These are phyloP conservation scores for Imbricaverruca yamaguchii DNA, from an alignment of 2,888 invertebrate genomes.

Conservation along the genomic window DNA sequence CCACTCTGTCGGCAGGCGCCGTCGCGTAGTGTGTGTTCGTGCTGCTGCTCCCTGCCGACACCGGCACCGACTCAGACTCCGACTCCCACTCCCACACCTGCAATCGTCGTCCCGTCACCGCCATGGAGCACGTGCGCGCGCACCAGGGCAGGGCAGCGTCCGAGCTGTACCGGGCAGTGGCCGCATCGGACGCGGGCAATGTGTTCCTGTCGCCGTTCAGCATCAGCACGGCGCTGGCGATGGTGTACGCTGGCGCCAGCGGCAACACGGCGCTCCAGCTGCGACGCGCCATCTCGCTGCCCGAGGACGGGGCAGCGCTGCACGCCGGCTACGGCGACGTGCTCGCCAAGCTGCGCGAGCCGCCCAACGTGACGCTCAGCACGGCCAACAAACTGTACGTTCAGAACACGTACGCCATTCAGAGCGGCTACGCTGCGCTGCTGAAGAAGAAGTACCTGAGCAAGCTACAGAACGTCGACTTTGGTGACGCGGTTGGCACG, in stretches of 20 bases:
- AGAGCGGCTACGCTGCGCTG: conserved; percentile 49
- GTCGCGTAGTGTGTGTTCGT: neutral
- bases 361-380: conserved; percentile 55
- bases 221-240: conserved; percentile 65
- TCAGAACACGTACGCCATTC: conserved; percentile 47
- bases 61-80: neutral
- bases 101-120: neutral
- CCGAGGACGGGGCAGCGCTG: neutral
- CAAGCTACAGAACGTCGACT: conserved; percentile 47
- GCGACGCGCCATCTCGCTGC: conserved; percentile 54
- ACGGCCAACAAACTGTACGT: conserved; percentile 72
- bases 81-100: neutral
- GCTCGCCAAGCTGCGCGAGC: conserved; percentile 21
- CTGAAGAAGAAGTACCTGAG: conserved; percentile 54
- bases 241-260: conserved; percentile 69
- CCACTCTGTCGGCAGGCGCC: neutral
- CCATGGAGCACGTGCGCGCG: neutral
- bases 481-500: conserved; percentile 54
- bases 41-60: neutral
- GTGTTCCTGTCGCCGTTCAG: conserved; percentile 84
- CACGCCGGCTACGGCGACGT: neutral
- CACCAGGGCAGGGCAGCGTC: neutral
- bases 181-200: conserved; percentile 44
- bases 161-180: neutral
- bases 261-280: conserved; percentile 60